Evolutionary conservation across 2,888 invertebrate genomes (phyloP).

Genomic region (Mythimna pallens): DNA sequence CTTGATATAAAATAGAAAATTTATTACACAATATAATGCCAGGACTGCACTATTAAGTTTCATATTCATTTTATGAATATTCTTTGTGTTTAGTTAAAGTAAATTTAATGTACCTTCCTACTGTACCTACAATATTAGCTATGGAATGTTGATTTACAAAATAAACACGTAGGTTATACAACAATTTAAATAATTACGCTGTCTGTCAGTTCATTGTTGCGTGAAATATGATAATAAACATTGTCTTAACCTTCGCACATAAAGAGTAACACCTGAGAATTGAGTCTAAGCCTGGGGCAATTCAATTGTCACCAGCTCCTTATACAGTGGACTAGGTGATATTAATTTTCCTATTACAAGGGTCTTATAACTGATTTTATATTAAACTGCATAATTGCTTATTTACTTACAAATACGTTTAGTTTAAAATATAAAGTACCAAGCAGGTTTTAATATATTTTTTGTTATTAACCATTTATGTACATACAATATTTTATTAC

Average conservation of each 20-base stretch:
- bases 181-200: slow-evolving; percentile 54
- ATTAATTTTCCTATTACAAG: slow-evolving; percentile 16
- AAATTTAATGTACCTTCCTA: not conserved
- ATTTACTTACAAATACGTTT: too few species aligned
- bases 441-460: too few species aligned
- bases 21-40: slow-evolving; percentile 31
- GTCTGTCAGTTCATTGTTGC: slow-evolving; percentile 49
- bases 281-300: slow-evolving; percentile 25
- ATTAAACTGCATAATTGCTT: not conserved
- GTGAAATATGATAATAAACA: slow-evolving; percentile 58
- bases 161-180: slow-evolving; percentile 30
- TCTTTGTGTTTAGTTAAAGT: not conserved
- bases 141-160: slow-evolving; percentile 39
- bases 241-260: slow-evolving; percentile 57
- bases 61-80: slow-evolving; percentile 6
- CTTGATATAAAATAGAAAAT: slow-evolving; percentile 38
- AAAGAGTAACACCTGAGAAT: slow-evolving; percentile 51
- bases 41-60: slow-evolving; percentile 17
- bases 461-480: too few species aligned
- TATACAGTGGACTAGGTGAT: slow-evolving; percentile 32
- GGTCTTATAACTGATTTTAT: slow-evolving; percentile 7
- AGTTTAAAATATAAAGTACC: too few species aligned
- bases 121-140: not conserved
- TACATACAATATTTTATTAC: too few species aligned
- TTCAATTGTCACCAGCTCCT: slow-evolving; percentile 52